Percentiles rank a stretch among this genome's conserved stretches.
These are phyloP conservation scores for Drosophila chauvacae DNA, from an alignment of 1,140 invertebrate genomes.

Conservation along the genomic window DNA sequence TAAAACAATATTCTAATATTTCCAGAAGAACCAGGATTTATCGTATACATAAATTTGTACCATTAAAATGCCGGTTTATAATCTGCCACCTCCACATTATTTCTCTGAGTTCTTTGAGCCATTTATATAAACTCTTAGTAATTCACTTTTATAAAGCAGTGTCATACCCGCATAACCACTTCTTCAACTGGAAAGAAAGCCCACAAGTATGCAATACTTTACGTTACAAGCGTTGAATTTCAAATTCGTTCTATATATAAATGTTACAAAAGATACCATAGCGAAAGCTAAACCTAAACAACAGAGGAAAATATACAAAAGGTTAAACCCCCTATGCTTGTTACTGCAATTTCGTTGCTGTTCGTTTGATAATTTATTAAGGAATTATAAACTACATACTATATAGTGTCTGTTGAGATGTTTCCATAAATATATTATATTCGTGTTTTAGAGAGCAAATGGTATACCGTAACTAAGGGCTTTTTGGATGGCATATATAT, in stretches of 20 bases:
- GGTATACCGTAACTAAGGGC: constrained; percentile 57
- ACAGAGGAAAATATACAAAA: constrained; percentile 5
- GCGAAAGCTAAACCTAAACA: constrained; percentile 6
- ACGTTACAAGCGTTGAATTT: constrained; percentile 48
- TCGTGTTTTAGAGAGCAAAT: constrained; percentile 51
- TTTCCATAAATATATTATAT: constrained; percentile 35
- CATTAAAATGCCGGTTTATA: too few species aligned
- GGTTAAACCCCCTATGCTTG: constrained; percentile 39
- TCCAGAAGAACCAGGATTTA: too few species aligned
- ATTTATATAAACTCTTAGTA: neutral
- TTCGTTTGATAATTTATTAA: constrained; percentile 38
- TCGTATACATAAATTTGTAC: too few species aligned
- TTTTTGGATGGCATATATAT: constrained; percentile 59
- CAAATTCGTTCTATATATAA: constrained; percentile 19
- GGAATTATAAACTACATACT: constrained; percentile 8
- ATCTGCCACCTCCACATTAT: too few species aligned
- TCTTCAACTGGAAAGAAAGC: constrained; percentile 31
- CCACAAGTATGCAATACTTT: constrained; percentile 76
- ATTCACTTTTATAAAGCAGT: neutral
- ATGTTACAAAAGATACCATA: constrained; percentile 45
- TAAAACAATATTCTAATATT: too few species aligned
- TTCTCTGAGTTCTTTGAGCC: too few species aligned
- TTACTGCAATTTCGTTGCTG: constrained; percentile 65
- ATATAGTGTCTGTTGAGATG: constrained; percentile 43
- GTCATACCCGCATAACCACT: neutral